Evolutionary conservation across 2,888 invertebrate species (phyloP).

Genomic region (Tromatobia lineatoria): DNA sequence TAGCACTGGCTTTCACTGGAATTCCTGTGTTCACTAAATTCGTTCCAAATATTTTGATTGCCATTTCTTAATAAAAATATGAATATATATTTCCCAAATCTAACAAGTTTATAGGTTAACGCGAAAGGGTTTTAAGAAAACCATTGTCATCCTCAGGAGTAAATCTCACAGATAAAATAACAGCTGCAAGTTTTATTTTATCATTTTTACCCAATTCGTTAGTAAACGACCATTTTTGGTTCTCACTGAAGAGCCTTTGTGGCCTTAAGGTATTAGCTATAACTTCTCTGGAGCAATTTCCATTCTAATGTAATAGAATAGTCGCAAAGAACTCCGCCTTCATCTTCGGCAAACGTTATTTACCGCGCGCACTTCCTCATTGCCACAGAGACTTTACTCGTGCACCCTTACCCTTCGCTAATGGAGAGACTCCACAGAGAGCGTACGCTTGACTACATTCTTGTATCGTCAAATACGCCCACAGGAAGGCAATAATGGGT

Average conservation of each 20-base stretch:
- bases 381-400: not conserved
- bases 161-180: no score
- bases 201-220: slow-evolving; percentile 9
- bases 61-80: no score
- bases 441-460: not conserved
- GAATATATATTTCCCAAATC: no score
- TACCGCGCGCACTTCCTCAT: slow-evolving; percentile 5
- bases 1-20: no score
- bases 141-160: no score
- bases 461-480: slow-evolving; percentile 27
- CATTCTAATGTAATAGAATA: not conserved
- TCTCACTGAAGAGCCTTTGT: not conserved
- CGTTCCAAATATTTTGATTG: no score
- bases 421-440: not conserved
- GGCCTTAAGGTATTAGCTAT: not conserved
- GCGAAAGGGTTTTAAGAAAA: no score
- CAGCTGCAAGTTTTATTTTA: not conserved
- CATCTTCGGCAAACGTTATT: slow-evolving; percentile 12
- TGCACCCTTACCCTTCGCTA: not conserved
- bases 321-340: not conserved
- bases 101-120: no score
- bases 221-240: not conserved
- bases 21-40: no score
- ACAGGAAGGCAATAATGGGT: slow-evolving; percentile 21
- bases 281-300: not conserved